Base-by-base conservation (phyloP, 1,140 invertebrate species). In the Formica selysi region DNA sequence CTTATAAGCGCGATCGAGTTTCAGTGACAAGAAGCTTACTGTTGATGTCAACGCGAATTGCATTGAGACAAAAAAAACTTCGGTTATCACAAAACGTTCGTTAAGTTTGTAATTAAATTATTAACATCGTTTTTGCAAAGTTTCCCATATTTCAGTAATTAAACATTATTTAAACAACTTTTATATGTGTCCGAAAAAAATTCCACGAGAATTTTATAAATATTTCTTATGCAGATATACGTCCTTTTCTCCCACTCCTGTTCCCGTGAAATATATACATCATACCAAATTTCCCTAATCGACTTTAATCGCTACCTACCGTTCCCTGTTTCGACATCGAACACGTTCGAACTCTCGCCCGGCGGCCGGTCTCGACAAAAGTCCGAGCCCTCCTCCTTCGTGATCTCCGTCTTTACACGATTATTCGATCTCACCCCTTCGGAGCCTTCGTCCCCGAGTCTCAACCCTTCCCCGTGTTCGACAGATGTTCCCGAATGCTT, bases 251-350 rank as follows among this genome's bases (percentile, higher is more conserved):
- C 41, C 44, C 13, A 76, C 10, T 10, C 44, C 11, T 8, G 8
- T 61, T 19, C 19, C 16, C 19, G 8, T 65, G 11, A 26, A 51
- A 54, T 54, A 11, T 3, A 41, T 32, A 29, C 26, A 32, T 29
- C 48, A 26, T 59, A 13, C 0, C 11, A 36, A 71, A 29, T 57
- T 36, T 38, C 16, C 11, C 11, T 10, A 11, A 59, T 73, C 26
- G 19, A 44, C 32, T 16, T 36, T 22, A n/a, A 41, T 59, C 68
- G 54, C 11, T 44, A 73, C 79, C 54, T 83, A 83, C 79, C 79
- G 54, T 83, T 83, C 29, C 26, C 59, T 29, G 68, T 74, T 22
- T 65, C 76, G 83, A 89, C 88, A 86, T 68, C 76, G 7, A 48
- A 57, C 7, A 19, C n/a, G 19, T 44, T 38, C 76, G 76, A 85